A percentile compares a stretch with the other conserved stretches of the same genome.
phyloP scores from a whole-genome alignment of 35 echinoderm and acorn worm species.

The Amphiura filiformis region DNA sequence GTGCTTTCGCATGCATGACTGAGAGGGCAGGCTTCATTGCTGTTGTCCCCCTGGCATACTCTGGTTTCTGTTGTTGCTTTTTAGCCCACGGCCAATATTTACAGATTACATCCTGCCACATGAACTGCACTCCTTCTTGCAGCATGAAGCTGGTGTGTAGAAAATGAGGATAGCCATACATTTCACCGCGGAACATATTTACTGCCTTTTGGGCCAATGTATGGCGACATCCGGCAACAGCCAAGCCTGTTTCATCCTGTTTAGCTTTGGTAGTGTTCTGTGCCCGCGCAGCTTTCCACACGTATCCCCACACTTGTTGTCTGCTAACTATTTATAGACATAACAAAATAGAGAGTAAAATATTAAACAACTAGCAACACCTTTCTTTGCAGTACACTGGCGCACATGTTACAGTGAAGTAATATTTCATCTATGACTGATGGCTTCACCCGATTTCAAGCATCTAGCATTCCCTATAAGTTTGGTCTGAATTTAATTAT shows the following conservation, averaged over 20 bases:
- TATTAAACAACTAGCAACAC: too few species aligned
- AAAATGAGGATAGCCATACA: not conserved
- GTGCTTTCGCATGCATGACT: not conserved
- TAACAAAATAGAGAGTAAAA: too few species aligned
- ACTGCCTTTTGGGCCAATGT: not conserved
- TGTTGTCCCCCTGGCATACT: not conserved
- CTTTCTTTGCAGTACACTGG: too few species aligned
- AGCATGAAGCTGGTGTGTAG: not conserved
- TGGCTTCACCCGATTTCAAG: too few species aligned
- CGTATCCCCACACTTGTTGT: not conserved
- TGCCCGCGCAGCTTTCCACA: not conserved
- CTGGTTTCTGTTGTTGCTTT: not conserved
- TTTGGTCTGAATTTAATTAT: too few species aligned
- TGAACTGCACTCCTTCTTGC: not conserved
- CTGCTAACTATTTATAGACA: too few species aligned
- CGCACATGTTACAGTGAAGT: too few species aligned
- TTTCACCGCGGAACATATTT: not conserved
- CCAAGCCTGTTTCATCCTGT: not conserved
- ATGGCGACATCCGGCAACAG: not conserved
- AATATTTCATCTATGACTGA: too few species aligned
- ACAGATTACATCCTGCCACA: slow-evolving; percentile 6
- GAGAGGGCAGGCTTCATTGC: not conserved
- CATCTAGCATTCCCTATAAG: too few species aligned
- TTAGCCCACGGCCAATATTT: not conserved
- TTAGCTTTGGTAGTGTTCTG: not conserved